Percentiles rank a stretch among this genome's conserved stretches.
Conservation (phyloP, 2,113 vertebrate genomes). For the Cynocephalus volans region DNA sequence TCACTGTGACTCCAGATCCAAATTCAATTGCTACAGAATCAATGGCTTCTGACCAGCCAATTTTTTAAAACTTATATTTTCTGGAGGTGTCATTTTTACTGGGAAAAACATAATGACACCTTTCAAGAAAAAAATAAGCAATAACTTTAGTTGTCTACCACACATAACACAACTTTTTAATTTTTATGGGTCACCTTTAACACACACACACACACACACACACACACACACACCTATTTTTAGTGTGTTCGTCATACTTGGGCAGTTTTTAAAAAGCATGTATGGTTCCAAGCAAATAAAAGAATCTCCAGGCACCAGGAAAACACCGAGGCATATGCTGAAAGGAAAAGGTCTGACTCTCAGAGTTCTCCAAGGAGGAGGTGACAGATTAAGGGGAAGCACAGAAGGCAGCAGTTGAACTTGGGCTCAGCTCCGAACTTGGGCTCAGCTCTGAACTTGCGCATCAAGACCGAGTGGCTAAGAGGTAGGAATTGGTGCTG, state of each 20-base stretch:
- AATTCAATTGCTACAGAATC: not conserved
- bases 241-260: constrained; percentile 8
- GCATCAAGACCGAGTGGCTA: not conserved
- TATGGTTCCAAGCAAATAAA: constrained; percentile 29
- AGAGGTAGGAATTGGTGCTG: not conserved
- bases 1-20: not conserved
- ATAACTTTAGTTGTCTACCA: not conserved
- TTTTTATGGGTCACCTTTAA: not conserved
- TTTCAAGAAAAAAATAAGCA: not conserved
- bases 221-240: not conserved
- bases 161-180: not conserved
- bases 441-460: not conserved
- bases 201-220: not conserved
- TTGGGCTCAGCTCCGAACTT: fast-evolving
- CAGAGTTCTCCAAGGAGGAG: not conserved
- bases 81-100: not conserved
- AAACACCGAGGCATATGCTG: not conserved
- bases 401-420: not conserved
- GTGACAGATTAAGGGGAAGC: not conserved
- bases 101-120: not conserved
- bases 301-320: constrained; percentile 17
- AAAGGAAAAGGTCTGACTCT: not conserved
- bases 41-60: not conserved
- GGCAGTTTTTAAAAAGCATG: not conserved
- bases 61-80: not conserved